Evolutionary conservation across 1,140 invertebrate genomes (phyloP).

Genomic region (Ruditapes philippinarum): DNA sequence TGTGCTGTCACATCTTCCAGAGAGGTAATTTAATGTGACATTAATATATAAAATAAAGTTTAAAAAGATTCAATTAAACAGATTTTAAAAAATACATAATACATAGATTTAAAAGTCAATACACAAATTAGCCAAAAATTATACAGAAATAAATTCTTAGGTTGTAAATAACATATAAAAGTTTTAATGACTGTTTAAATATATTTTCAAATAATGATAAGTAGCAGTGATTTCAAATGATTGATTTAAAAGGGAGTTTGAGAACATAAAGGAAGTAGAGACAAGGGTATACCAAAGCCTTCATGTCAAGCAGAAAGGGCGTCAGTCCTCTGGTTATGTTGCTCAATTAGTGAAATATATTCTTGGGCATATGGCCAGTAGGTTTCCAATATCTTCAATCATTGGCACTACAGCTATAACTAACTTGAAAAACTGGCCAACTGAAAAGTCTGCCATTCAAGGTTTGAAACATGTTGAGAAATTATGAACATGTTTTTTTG

Average conservation of each 20-base stretch:
- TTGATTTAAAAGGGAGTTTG: not conserved
- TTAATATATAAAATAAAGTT: not conserved
- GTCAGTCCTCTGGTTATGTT: not conserved
- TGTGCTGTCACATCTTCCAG: not conserved
- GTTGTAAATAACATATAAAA: too few relatives aligned
- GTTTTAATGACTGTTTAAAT: too few relatives aligned
- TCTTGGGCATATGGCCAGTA: not conserved
- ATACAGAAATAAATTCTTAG: too few relatives aligned
- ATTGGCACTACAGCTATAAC: constrained; percentile 30
- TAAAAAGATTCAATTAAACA: not conserved
- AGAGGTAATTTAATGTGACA: not conserved
- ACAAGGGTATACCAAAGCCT: not conserved
- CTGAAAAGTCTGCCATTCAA: constrained; percentile 30
- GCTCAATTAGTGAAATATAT: not conserved
- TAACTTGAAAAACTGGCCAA: constrained; percentile 29
- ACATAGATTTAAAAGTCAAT: too few relatives aligned
- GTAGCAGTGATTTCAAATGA: not conserved
- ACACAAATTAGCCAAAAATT: too few relatives aligned
- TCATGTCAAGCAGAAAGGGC: not conserved
- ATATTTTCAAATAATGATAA: too few relatives aligned
- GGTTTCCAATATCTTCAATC: constrained; percentile 11
- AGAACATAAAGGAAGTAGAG: not conserved
- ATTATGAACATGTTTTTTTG: too few relatives aligned
- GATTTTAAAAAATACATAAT: too few relatives aligned
- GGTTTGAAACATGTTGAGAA: constrained; percentile 31